Evolutionary conservation across 2,888 invertebrate species (phyloP).

Genomic region (Eustalomyia histrio): DNA sequence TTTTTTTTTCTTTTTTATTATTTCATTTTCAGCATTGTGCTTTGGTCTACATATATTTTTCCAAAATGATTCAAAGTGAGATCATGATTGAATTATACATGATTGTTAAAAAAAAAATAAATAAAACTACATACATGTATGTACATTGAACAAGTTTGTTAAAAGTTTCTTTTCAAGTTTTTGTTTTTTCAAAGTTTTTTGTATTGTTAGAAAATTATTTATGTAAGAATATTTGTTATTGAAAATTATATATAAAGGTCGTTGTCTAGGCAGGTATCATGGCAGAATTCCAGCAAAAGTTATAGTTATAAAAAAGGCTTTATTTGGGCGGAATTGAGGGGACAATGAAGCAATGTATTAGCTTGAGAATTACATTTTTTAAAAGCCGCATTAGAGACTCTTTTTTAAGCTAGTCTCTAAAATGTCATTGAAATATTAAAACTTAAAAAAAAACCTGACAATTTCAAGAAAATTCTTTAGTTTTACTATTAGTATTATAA

Average conservation of each 20-base stretch:
- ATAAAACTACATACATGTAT: background rate
- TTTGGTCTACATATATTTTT: conserved; percentile 3
- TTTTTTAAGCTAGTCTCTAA: too few species aligned
- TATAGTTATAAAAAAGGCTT: too few species aligned
- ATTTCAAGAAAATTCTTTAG: too few species aligned
- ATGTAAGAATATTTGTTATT: background rate
- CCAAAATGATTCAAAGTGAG: background rate
- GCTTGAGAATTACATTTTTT: too few species aligned
- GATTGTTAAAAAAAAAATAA: background rate
- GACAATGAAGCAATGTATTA: too few species aligned
- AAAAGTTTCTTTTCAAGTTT: background rate
- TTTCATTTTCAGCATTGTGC: background rate
- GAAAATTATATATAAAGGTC: background rate
- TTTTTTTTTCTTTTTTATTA: background rate
- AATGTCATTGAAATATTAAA: too few species aligned
- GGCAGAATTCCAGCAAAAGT: background rate
- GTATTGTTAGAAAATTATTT: background rate
- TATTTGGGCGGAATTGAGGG: too few species aligned
- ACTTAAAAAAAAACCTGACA: too few species aligned
- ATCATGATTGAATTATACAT: conserved; percentile 7
- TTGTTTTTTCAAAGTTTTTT: background rate
- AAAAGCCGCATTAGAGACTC: too few species aligned
- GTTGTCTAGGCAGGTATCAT: background rate
- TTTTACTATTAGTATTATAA: too few species aligned
- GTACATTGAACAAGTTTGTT: background rate